Conservation (phyloP, 2,797 vertebrate species). For the Enteromius viviparus region DNA sequence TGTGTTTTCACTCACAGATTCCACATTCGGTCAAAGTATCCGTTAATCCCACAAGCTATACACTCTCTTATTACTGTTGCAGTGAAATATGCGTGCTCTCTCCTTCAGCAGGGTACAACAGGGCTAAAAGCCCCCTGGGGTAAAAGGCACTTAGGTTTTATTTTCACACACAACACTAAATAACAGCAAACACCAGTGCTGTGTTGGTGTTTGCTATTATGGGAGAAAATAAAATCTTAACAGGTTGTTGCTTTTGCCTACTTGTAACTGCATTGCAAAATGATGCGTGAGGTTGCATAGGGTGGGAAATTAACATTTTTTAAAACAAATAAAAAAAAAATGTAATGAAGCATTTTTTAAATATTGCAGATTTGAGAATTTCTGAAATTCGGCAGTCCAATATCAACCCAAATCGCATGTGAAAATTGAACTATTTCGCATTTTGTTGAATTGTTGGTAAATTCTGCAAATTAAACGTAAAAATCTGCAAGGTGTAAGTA, state of each 20-base stretch:
- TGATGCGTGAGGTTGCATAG: neutral
- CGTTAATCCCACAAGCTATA: conserved; percentile 64
- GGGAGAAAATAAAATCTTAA: neutral
- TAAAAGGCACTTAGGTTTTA: conserved; percentile 6
- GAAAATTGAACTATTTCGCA: neutral
- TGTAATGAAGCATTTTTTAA: neutral
- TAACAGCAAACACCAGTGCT: conserved; percentile 12
- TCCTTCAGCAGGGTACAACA: conserved; percentile 11
- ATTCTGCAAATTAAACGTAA: neutral
- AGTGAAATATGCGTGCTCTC: conserved; percentile 36
- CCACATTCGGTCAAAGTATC: conserved; percentile 59
- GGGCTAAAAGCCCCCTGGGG: neutral
- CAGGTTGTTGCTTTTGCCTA: neutral
- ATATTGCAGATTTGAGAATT: neutral
- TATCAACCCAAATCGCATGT: neutral
- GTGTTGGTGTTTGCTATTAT: conserved; percentile 4
- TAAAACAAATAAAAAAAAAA: neutral
- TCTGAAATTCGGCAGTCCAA: neutral
- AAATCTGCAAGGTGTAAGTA: too few relatives aligned
- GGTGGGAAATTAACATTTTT: too few relatives aligned
- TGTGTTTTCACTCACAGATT: conserved; percentile 63
- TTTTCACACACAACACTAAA: conserved; percentile 21
- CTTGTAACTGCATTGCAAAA: neutral
- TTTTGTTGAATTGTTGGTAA: neutral
- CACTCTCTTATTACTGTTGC: conserved; percentile 53